phyloP scores from a whole-genome alignment of 2,888 invertebrate genomes.

The Andrena praecox region DNA sequence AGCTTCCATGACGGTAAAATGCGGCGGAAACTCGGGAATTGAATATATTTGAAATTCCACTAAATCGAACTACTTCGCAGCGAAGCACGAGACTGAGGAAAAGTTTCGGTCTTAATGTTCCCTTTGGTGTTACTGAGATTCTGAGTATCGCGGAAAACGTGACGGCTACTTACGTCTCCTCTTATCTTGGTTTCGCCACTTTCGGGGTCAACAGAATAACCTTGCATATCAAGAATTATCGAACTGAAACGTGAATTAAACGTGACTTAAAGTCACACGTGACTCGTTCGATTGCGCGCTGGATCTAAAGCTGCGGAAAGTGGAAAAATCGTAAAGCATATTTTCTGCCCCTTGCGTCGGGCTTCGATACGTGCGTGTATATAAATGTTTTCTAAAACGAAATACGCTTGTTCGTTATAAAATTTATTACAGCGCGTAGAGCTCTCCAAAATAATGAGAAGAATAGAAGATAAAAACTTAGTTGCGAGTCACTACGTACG shows the following conservation, averaged over 20 bases:
- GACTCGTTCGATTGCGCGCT: conserved; percentile 43
- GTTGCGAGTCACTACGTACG: neutral
- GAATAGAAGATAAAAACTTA: neutral
- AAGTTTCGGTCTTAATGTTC: conserved; percentile 40
- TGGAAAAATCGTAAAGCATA: neutral
- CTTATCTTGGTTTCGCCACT: conserved; percentile 81
- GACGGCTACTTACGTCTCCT: conserved; percentile 81
- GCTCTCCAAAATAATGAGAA: neutral
- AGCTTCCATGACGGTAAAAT: conserved; percentile 76
- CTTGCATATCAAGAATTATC: conserved; percentile 81
- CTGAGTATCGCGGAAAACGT: conserved; percentile 72
- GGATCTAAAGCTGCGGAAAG: neutral
- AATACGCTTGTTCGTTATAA: neutral
- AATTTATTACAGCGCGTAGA: neutral
- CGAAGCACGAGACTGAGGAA: conserved; percentile 16
- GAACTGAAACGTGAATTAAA: conserved; percentile 82
- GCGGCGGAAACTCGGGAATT: conserved; percentile 34
- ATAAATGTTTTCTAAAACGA: neutral
- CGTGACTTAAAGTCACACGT: conserved; percentile 78
- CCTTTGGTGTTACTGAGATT: conserved; percentile 61
- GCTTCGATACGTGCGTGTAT: neutral
- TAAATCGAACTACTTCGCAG: conserved; percentile 11
- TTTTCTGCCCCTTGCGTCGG: neutral
- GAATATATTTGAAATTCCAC: conserved; percentile 26
- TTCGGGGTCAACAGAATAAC: conserved; percentile 81